These are phyloP conservation scores for Edolisoma coerulescens DNA, from an alignment of 2,113 vertebrate species.

Conservation along the genomic window DNA sequence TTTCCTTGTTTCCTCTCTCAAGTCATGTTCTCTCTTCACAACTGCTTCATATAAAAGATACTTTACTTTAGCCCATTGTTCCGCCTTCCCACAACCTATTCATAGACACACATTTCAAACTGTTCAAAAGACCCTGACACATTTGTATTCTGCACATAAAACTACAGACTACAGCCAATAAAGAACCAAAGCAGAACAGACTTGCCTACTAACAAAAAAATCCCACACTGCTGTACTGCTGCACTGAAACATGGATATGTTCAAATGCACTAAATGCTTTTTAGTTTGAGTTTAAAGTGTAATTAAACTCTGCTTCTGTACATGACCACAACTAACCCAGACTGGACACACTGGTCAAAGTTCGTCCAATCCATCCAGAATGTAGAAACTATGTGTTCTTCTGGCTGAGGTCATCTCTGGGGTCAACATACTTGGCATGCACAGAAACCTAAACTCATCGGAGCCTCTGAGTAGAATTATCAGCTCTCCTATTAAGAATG, in stretches of 20 bases:
- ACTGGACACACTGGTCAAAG: background rate
- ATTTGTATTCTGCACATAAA: slow-evolving; percentile 56
- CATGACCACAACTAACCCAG: background rate
- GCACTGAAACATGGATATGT: background rate
- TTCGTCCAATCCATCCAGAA: background rate
- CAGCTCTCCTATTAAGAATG: background rate
- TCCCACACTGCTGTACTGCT: background rate
- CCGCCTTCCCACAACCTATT: slow-evolving; percentile 42
- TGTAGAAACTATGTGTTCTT: background rate
- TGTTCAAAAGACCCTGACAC: slow-evolving; percentile 32
- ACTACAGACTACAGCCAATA: slow-evolving; percentile 18
- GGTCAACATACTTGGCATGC: background rate
- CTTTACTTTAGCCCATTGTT: slow-evolving; percentile 41
- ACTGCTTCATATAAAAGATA: slow-evolving; percentile 26
- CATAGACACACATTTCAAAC: slow-evolving; percentile 19
- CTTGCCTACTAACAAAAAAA: background rate
- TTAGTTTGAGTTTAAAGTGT: background rate
- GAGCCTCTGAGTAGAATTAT: background rate
- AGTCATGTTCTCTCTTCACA: slow-evolving; percentile 2
- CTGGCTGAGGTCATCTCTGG: background rate
- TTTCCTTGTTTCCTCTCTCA: slow-evolving; percentile 2
- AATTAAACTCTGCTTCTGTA: background rate
- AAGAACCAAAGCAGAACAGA: slow-evolving; percentile 13
- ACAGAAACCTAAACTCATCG: background rate
- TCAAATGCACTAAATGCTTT: background rate